These are phyloP conservation scores for Pogoniulus pusillus DNA, from an alignment of 2,797 vertebrate genomes.

Conservation along the genomic window DNA sequence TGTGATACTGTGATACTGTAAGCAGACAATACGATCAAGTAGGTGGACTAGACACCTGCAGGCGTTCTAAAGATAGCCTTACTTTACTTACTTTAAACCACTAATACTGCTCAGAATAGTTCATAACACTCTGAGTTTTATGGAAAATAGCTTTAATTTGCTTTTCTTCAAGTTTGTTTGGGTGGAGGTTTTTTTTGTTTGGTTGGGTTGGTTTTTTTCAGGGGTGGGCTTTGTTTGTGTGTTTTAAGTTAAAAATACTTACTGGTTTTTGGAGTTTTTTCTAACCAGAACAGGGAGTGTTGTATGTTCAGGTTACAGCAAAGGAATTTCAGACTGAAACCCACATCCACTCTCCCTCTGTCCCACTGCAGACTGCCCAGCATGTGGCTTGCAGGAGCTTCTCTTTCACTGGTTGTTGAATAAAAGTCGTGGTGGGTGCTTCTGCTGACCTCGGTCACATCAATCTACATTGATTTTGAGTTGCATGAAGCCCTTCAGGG, in stretches of 20 bases:
- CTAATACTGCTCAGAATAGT: background rate
- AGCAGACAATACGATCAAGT: background rate
- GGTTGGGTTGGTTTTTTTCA: too few relatives aligned
- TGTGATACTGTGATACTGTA: too few relatives aligned
- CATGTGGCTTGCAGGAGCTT: background rate
- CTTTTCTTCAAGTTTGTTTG: too few relatives aligned
- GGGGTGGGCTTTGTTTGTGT: too few relatives aligned
- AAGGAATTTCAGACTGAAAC: background rate
- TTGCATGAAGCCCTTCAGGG: background rate
- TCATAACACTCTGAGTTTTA: background rate
- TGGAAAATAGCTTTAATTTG: background rate
- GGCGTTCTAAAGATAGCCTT: background rate
- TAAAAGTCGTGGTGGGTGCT: background rate
- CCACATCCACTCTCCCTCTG: rapidly evolving
- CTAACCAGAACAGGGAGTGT: background rate
- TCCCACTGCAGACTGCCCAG: background rate
- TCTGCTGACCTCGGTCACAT: background rate
- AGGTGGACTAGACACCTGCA: background rate
- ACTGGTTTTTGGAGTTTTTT: background rate
- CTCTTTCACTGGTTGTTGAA: background rate
- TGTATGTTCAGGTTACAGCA: background rate
- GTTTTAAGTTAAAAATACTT: background rate
- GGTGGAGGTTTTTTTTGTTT: too few relatives aligned
- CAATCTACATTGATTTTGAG: rapidly evolving
- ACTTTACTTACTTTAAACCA: background rate